Conservation (phyloP, 2,797 vertebrate genomes). For the Halcyon leucocephala region DNA sequence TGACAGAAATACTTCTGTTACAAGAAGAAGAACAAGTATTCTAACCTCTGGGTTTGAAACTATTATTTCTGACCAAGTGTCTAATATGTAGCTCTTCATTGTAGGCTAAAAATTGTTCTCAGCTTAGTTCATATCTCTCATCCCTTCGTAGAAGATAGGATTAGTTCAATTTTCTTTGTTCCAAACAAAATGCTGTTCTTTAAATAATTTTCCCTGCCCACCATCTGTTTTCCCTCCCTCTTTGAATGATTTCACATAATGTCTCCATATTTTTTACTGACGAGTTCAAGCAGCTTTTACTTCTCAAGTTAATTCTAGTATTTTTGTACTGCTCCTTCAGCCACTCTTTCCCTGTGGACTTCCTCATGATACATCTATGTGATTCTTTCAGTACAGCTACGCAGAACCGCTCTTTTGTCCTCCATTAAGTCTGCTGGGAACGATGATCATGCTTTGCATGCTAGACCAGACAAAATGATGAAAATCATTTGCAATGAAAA, state of each 20-base stretch:
- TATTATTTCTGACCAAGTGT: background rate
- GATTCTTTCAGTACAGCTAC: background rate
- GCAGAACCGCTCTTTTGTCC: background rate
- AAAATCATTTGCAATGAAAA: background rate
- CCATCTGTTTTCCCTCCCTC: background rate
- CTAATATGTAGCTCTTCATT: background rate
- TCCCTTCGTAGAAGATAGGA: background rate
- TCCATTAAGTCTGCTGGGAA: background rate
- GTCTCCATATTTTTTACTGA: background rate
- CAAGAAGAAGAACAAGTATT: background rate
- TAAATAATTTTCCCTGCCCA: background rate
- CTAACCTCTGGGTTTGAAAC: background rate
- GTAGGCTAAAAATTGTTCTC: background rate
- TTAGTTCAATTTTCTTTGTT: background rate
- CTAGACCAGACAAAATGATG: background rate
- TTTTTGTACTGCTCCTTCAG: background rate
- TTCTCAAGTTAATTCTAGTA: background rate
- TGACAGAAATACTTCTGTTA: background rate
- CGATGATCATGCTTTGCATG: background rate
- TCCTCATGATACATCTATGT: background rate
- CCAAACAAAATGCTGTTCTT: background rate
- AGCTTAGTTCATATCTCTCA: background rate
- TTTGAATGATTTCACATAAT: background rate
- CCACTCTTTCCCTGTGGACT: background rate
- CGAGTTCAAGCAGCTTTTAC: constrained; percentile 14